phyloP scores from a whole-genome alignment of 2,888 invertebrate species.

The Cheilosia pagana region DNA sequence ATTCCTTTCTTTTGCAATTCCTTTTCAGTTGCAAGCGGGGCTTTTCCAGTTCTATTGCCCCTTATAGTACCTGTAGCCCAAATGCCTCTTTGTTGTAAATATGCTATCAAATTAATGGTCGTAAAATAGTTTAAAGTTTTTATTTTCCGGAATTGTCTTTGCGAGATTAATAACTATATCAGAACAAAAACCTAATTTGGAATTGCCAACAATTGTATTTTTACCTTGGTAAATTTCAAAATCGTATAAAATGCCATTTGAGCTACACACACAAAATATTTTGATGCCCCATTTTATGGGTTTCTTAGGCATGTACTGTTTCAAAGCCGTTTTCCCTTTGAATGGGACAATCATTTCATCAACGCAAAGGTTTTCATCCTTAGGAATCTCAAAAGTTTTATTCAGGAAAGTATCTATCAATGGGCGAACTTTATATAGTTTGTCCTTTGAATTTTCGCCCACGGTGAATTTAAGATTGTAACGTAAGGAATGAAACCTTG shows the following conservation, averaged over 20 bases:
- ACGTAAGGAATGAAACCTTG: not conserved
- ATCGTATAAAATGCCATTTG: slow-evolving; percentile 14
- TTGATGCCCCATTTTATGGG: slow-evolving; percentile 24
- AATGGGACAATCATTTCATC: slow-evolving; percentile 40
- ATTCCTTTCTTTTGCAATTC: slow-evolving; percentile 20
- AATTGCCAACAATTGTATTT: slow-evolving; percentile 1
- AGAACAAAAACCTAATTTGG: slow-evolving; percentile 18
- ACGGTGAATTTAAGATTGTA: too few species aligned
- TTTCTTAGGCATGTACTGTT: slow-evolving; percentile 26
- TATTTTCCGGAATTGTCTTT: slow-evolving; percentile 7
- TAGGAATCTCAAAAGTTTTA: too few species aligned
- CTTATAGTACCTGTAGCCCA: slow-evolving; percentile 38
- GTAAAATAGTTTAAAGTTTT: not conserved
- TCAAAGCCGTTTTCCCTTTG: slow-evolving; percentile 11
- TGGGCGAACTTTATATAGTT: not conserved
- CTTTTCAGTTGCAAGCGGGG: slow-evolving; percentile 14
- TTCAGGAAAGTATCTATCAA: not conserved
- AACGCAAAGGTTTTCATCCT: not conserved
- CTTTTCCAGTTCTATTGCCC: slow-evolving; percentile 41
- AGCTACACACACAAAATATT: slow-evolving; percentile 27
- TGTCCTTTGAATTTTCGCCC: not conserved
- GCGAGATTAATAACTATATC: slow-evolving; percentile 12
- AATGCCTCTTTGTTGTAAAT: slow-evolving; percentile 2
- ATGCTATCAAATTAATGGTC: not conserved
- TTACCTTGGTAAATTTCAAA: slow-evolving; percentile 30